phyloP scores from a whole-genome alignment of 2,113 vertebrate genomes.

The Dendropsophus ebraccatus region DNA sequence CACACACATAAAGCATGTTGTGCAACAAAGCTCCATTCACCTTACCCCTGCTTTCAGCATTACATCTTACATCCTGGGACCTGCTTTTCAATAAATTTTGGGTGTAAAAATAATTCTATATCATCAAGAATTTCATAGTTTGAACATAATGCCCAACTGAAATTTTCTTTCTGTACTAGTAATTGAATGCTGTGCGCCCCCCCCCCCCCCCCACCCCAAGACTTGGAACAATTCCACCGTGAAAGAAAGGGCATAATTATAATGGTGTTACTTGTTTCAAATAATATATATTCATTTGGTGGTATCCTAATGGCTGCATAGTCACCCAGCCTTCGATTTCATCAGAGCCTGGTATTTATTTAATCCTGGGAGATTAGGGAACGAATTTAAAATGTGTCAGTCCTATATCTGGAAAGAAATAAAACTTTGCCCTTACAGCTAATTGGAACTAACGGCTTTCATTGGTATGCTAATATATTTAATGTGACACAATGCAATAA shows the following conservation, averaged over 20 bases:
- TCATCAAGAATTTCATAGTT: constrained; percentile 5
- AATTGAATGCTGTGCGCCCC: neutral
- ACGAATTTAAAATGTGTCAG: constrained; percentile 47
- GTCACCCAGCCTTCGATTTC: neutral
- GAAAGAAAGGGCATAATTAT: constrained; percentile 31
- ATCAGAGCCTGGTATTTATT: neutral
- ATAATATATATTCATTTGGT: constrained; percentile 39
- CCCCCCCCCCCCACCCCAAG: neutral
- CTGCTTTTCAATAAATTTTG: neutral
- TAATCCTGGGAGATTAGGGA: constrained; percentile 33
- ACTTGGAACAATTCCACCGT: neutral
- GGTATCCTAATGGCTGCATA: neutral
- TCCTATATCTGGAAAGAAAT: constrained; percentile 37
- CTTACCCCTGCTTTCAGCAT: constrained; percentile 13
- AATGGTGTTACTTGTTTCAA: neutral
- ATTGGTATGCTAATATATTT: constrained; percentile 56
- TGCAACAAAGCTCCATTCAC: constrained; percentile 59
- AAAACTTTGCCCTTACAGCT: constrained; percentile 48
- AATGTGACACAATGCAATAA: constrained; percentile 47
- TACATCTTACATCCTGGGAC: constrained; percentile 7
- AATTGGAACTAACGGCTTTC: constrained; percentile 62
- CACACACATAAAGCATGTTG: constrained; percentile 57
- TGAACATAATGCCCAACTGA: constrained; percentile 1
- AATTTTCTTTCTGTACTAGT: neutral
- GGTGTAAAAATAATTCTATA: constrained; percentile 15